Conservation (phyloP, 2,113 vertebrate genomes). For the Microtus richardsoni region DNA sequence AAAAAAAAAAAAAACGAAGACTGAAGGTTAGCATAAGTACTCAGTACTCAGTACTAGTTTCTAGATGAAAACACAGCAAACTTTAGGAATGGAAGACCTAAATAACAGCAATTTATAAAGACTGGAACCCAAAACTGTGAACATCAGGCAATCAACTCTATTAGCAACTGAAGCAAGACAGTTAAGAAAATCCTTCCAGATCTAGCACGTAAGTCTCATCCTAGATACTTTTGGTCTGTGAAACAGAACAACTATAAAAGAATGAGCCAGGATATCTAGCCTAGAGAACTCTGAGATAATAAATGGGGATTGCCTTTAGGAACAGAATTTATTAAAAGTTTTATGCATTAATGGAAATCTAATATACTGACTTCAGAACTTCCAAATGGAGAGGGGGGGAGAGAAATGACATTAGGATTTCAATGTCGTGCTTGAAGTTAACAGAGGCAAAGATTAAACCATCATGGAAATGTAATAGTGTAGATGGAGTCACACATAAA, state of each 20-base stretch:
- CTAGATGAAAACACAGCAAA: neutral
- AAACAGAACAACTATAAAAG: neutral
- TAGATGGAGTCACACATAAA: neutral
- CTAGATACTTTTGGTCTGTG: neutral
- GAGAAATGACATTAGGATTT: neutral
- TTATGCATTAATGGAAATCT: neutral
- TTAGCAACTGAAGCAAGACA: neutral
- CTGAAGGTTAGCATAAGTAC: neutral
- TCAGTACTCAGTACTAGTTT: neutral
- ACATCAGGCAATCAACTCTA: neutral
- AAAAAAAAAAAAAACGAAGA: neutral
- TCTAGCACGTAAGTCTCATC: neutral
- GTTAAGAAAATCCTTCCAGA: neutral
- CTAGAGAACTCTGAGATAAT: neutral
- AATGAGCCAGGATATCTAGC: neutral
- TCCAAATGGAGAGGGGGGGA: neutral
- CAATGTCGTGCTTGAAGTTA: neutral
- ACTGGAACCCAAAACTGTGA: no score
- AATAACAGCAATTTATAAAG: neutral
- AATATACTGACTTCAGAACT: neutral
- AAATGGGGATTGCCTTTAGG: neutral
- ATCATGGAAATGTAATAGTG: neutral
- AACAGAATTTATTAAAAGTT: neutral
- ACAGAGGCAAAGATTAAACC: neutral
- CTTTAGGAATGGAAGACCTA: neutral